phyloP scores from a whole-genome alignment of 2,888 invertebrate genomes.

The Syritta pipiens region DNA sequence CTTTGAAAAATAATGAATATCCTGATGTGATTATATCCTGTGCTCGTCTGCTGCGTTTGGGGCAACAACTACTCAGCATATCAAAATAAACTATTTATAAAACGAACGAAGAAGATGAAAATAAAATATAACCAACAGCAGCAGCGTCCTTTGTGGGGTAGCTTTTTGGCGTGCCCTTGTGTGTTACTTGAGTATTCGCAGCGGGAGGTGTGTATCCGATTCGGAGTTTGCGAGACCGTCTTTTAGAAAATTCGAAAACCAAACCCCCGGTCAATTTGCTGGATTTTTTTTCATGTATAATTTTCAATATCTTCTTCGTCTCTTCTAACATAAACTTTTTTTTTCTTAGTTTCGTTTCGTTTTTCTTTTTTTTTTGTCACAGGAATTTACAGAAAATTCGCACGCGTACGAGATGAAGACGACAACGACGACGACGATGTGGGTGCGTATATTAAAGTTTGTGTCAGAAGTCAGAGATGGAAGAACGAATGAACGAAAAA shows the following conservation, averaged over 20 bases:
- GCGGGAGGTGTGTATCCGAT: conserved; percentile 68
- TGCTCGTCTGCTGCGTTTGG: conserved; percentile 13
- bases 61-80: conserved; percentile 40
- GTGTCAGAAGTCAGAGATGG: conserved; percentile 40
- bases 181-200: conserved; percentile 67
- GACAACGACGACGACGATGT: neutral
- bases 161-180: conserved; percentile 69
- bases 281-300: neutral
- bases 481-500: no score
- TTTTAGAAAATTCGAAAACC: conserved; percentile 46
- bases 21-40: conserved; percentile 28
- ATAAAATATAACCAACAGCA: no score
- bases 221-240: conserved; percentile 53
- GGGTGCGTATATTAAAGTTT: conserved; percentile 40
- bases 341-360: no score
- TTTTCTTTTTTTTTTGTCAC: neutral
- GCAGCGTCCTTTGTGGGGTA: conserved; percentile 68
- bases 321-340: no score
- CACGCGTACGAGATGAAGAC: neutral
- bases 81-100: conserved; percentile 64
- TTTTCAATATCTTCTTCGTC: no score
- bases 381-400: neutral
- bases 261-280: conserved; percentile 28
- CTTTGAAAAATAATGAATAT: conserved; percentile 42
- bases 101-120: no score